These are phyloP conservation scores for Sternotherus odoratus DNA, from an alignment of 2,797 vertebrate species.

Conservation along the genomic window DNA sequence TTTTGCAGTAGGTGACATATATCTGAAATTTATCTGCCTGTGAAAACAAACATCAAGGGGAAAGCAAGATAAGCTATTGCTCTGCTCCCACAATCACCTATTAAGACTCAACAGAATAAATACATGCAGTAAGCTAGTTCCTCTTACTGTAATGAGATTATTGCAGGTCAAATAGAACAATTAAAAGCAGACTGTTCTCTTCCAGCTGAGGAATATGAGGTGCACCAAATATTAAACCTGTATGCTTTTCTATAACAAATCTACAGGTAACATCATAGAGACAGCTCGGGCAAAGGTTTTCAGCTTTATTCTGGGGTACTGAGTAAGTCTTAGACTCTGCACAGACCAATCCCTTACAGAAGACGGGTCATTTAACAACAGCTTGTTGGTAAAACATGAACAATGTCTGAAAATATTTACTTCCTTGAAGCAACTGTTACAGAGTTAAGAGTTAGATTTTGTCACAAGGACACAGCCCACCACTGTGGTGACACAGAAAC, in stretches of 20 bases:
- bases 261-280: background rate
- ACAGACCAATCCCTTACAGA: background rate
- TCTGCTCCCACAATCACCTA: background rate
- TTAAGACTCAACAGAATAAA: constrained; percentile 43
- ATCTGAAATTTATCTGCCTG: constrained; percentile 99
- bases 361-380: background rate
- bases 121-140: background rate
- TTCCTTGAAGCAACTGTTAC: background rate
- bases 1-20: constrained; percentile 99
- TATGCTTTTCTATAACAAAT: background rate
- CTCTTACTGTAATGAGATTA: background rate
- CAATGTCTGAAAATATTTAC: background rate
- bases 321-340: background rate
- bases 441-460: background rate
- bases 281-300: background rate
- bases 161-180: background rate
- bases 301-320: background rate
- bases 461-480: background rate
- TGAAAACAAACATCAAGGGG: constrained; percentile 70
- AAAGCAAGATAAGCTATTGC: constrained; percentile 50
- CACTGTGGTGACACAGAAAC: background rate
- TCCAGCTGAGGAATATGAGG: background rate
- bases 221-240: background rate
- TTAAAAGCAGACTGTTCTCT: background rate
- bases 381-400: background rate